Percentiles rank a stretch among this genome's conserved stretches.
phyloP scores from a whole-genome alignment of 2,888 invertebrate genomes.

The Lampropteryx suffumata region DNA sequence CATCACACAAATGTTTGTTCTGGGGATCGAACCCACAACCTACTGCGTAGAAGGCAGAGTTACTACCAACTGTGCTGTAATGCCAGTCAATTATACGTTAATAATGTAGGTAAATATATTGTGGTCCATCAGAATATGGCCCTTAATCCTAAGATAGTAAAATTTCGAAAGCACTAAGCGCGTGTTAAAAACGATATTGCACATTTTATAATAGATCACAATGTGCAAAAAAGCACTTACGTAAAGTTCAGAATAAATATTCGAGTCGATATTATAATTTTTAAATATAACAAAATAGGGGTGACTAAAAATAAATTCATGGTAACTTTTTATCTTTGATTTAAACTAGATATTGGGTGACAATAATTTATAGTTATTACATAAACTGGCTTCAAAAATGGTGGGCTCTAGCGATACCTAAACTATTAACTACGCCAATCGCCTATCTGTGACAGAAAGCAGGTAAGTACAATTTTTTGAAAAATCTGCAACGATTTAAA shows the following conservation, averaged over 20 bases:
- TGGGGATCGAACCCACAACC: too few species aligned
- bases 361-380: background rate
- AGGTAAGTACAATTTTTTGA: slow-evolving; percentile 42
- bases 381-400: slow-evolving; percentile 46
- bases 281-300: slow-evolving; percentile 14
- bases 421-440: slow-evolving; percentile 52
- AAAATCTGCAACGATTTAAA: slow-evolving; percentile 46
- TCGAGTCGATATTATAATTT: slow-evolving; percentile 36
- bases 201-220: slow-evolving; percentile 55
- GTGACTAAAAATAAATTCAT: slow-evolving; percentile 19
- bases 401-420: slow-evolving; percentile 78
- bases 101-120: slow-evolving; percentile 18
- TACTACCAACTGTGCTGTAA: too few species aligned
- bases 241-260: slow-evolving; percentile 38
- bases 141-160: slow-evolving; percentile 42
- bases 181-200: slow-evolving; percentile 52
- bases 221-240: slow-evolving; percentile 53
- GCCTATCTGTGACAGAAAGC: slow-evolving; percentile 47
- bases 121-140: slow-evolving; percentile 48
- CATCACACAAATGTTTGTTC: too few species aligned
- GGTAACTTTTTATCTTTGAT: slow-evolving; percentile 35
- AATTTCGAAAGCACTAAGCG: slow-evolving; percentile 54
- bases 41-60: too few species aligned
- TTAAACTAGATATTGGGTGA: slow-evolving; percentile 35
- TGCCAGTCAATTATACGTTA: too few species aligned